Base-by-base conservation (phyloP, 1,140 invertebrate genomes). In the Thrips palmi region DNA sequence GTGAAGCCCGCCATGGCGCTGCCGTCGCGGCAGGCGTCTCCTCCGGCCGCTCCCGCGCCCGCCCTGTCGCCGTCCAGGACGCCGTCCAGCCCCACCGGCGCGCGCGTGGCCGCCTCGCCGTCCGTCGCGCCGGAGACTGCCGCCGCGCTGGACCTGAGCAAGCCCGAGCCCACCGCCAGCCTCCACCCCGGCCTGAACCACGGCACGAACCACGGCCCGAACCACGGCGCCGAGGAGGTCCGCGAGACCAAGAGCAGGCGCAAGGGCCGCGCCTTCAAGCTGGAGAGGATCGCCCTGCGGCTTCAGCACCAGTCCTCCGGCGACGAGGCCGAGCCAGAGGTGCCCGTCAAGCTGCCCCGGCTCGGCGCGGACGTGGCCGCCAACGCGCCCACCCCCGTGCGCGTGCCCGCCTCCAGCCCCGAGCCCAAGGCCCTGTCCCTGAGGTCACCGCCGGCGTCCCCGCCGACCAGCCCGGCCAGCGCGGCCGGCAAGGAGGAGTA, bases 261-360 rank as follows among this genome's bases (percentile, higher is more conserved):
- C 40, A 87, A 87, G 53, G 81, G 79, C 0, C 71, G 70, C 35
- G 80, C 83, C 0, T 72, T 73, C 47, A 85, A 83, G 41, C 54
- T 86, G 24, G 50, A 53, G n/a, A 34, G 44, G 10, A 36, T 45
- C 1, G 33, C 44, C 7, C 20, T 43, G 17, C 19, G 46, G 22
- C 39, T 46, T 3, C 45, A 46, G 18, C 47, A 43, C 18, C 34
- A 40, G 10, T 14, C 33, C 1, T 52, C 59, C 27, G 57, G 60
- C 19, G 57, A 58, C 25, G 63, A 64, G 2, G 58, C 60, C 7
- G 55, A 37, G 3, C 17, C 14, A 4, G 20, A 40, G 27, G 27
- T 52, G 45, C 32, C 24, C 10, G 30, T 29, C 20, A 29, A 18
- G 4, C 28, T 12, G 14, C 19, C 21, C 24, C 32, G 1, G 20